Evolutionary conservation across 2,888 invertebrate genomes (phyloP).

Genomic region (Ceraclea dissimilis): DNA sequence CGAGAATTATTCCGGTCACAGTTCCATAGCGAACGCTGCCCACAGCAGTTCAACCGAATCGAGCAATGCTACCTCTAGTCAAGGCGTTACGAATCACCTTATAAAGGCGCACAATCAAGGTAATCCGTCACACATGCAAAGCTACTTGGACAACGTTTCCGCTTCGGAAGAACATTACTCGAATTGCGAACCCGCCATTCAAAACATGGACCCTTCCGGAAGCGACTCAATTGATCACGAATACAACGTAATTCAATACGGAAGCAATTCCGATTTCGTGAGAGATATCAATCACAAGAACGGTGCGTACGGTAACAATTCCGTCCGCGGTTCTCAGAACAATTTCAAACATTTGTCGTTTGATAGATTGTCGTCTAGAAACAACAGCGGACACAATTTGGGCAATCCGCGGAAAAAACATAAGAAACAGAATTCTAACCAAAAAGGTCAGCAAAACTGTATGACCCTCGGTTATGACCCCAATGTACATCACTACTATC

Average conservation of each 20-base stretch:
- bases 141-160: slow-evolving; percentile 46
- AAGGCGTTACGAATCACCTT: slow-evolving; percentile 46
- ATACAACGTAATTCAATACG: slow-evolving; percentile 48
- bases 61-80: slow-evolving; percentile 46
- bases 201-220: slow-evolving; percentile 38
- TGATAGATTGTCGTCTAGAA: slow-evolving; percentile 45
- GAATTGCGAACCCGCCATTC: slow-evolving; percentile 47
- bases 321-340: slow-evolving; percentile 45
- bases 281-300: slow-evolving; percentile 50
- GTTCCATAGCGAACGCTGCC: slow-evolving; percentile 49
- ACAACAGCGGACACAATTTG: slow-evolving; percentile 37
- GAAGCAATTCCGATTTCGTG: slow-evolving; percentile 45
- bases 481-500: slow-evolving; percentile 45
- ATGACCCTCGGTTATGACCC: slow-evolving; percentile 55
- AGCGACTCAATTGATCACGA: slow-evolving; percentile 47
- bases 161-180: slow-evolving; percentile 48
- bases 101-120: slow-evolving; percentile 45
- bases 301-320: slow-evolving; percentile 29
- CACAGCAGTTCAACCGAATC: slow-evolving; percentile 49
- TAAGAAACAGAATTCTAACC: slow-evolving; percentile 35
- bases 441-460: slow-evolving; percentile 47
- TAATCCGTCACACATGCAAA: slow-evolving; percentile 25
- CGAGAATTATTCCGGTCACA: slow-evolving; percentile 55
- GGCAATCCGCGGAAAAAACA: slow-evolving; percentile 45
- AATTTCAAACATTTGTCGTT: slow-evolving; percentile 47